Conservation (phyloP, 1,140 invertebrate genomes). For the Andrena cerasifolii region DNA sequence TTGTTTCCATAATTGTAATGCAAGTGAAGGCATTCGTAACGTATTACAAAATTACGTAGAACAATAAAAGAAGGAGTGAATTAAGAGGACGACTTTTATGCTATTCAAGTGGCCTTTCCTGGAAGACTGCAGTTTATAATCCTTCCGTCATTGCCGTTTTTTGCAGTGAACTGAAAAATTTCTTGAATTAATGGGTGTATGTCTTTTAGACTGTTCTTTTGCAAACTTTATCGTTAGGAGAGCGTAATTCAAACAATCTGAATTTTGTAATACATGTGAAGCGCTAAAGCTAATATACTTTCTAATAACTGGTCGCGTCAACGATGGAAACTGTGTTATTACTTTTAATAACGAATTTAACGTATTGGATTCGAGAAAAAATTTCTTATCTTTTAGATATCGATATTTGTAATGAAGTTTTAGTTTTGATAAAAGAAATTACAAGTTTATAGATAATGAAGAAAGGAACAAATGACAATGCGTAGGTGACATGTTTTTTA, state of each 20-base stretch:
- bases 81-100: slow-evolving; percentile 63
- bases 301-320: slow-evolving; percentile 32
- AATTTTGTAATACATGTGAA: slow-evolving; percentile 46
- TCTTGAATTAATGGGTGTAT: slow-evolving; percentile 43
- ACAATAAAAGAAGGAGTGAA: slow-evolving; percentile 55
- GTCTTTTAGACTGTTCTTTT: slow-evolving; percentile 54
- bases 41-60: slow-evolving; percentile 51
- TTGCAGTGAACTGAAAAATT: slow-evolving; percentile 60
- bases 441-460: slow-evolving; percentile 57
- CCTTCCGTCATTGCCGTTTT: slow-evolving; percentile 72
- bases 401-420: slow-evolving; percentile 47
- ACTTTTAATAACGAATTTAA: slow-evolving; percentile 57
- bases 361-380: slow-evolving; percentile 28
- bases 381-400: slow-evolving; percentile 56
- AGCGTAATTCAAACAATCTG: slow-evolving; percentile 39
- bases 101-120: slow-evolving; percentile 78
- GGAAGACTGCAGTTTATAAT: slow-evolving; percentile 79
- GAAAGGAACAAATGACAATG: slow-evolving; percentile 58
- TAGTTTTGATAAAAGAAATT: slow-evolving; percentile 34
- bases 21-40: slow-evolving; percentile 41
- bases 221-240: slow-evolving; percentile 42
- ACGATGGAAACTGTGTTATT: slow-evolving; percentile 61
- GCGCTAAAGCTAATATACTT: slow-evolving; percentile 38
- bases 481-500: slow-evolving; percentile 68
- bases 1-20: slow-evolving; percentile 59